phyloP scores from a whole-genome alignment of 2,113 vertebrate genomes.

The Spilogale gracilis region DNA sequence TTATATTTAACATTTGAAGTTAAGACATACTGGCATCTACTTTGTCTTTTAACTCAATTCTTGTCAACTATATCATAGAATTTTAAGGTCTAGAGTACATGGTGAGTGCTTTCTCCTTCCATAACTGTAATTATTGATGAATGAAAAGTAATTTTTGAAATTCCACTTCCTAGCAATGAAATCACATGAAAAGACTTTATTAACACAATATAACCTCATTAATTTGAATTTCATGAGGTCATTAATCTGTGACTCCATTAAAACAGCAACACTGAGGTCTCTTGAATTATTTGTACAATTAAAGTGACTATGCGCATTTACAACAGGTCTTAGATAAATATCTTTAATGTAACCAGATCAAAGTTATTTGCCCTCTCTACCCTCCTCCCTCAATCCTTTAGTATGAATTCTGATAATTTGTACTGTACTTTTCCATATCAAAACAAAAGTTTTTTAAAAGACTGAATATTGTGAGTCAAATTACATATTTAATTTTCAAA shows the following conservation, averaged over 20 bases:
- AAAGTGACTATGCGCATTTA: neutral
- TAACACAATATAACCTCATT: neutral
- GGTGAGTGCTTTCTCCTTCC: neutral
- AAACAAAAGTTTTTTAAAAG: neutral
- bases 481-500: constrained; percentile 51
- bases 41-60: neutral
- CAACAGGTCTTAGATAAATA: neutral
- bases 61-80: neutral
- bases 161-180: constrained; percentile 45
- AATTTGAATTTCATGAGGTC: constrained; percentile 34
- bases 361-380: constrained; percentile 15
- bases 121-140: constrained; percentile 40
- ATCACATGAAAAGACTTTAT: neutral
- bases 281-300: neutral
- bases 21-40: constrained; percentile 1
- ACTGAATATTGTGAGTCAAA: neutral
- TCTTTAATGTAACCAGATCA: constrained; percentile 32
- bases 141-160: constrained; percentile 49
- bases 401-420: constrained; percentile 1
- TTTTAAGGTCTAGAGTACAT: neutral
- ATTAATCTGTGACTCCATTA: constrained; percentile 13
- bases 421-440: neutral
- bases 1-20: neutral
- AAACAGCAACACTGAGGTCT: neutral
- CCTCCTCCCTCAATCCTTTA: neutral